Evolutionary conservation across 2,113 vertebrate species (phyloP).

Genomic region (Uria lomvia): DNA sequence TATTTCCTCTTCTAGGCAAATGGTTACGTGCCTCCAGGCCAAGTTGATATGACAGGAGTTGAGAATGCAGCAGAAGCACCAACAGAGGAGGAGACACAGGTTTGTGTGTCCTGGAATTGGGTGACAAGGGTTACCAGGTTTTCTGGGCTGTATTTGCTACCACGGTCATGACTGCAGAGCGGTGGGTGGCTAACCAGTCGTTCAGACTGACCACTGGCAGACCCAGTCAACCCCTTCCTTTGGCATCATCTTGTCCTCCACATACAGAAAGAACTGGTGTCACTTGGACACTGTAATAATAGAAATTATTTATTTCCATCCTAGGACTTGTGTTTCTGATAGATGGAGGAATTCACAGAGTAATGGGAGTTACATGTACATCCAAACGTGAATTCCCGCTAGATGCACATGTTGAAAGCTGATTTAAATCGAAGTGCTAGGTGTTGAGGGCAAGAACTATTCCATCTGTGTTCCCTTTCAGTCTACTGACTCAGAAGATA

Average conservation of each 20-base stretch:
- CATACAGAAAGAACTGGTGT: neutral
- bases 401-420: accelerated
- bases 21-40: slow-evolving; percentile 64
- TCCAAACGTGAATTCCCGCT: neutral
- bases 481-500: slow-evolving; percentile 84
- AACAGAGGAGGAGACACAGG: slow-evolving; percentile 78
- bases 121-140: neutral
- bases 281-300: neutral
- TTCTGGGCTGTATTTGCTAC: neutral
- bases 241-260: neutral
- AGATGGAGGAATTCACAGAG: neutral
- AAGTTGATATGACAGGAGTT: slow-evolving; percentile 41
- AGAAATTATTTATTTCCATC: neutral
- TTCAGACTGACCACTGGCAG: neutral
- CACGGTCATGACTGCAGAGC: neutral
- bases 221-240: accelerated
- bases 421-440: neutral
- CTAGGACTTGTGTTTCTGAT: neutral
- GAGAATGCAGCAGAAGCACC: slow-evolving; percentile 69
- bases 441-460: neutral
- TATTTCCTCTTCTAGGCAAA: slow-evolving; percentile 63
- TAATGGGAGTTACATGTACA: neutral
- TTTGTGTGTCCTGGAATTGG: slow-evolving; percentile 39
- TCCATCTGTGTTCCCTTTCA: slow-evolving; percentile 43
- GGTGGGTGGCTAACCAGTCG: neutral